Conservation (phyloP, 1,140 invertebrate genomes). For the Hycleus phaleratus region DNA sequence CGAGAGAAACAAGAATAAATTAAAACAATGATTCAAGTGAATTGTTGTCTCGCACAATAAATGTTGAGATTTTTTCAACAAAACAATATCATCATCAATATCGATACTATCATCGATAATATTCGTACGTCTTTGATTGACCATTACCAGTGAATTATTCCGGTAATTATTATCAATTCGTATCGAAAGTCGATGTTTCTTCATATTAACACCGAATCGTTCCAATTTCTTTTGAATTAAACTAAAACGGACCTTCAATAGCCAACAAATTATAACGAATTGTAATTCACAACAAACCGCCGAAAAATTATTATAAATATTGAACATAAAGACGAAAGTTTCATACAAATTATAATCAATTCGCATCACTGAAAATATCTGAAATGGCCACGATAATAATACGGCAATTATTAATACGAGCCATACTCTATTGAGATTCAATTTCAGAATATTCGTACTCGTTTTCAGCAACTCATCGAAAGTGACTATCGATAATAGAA, state of each 20-base stretch:
- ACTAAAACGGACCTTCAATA: background rate
- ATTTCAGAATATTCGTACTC: background rate
- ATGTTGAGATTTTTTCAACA: background rate
- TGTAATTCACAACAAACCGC: background rate
- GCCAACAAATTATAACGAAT: background rate
- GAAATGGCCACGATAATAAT: background rate
- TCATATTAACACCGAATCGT: background rate
- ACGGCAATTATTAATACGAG: background rate
- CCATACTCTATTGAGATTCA: background rate
- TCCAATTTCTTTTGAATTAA: background rate
- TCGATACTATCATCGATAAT: no score
- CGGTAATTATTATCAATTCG: background rate
- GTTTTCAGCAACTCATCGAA: background rate
- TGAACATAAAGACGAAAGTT: background rate
- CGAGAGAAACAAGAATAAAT: background rate
- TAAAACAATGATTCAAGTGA: background rate
- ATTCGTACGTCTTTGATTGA: no score
- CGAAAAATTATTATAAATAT: conserved; percentile 1
- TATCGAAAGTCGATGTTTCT: background rate
- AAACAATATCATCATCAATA: background rate
- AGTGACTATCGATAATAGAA: background rate
- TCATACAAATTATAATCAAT: background rate
- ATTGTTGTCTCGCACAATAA: background rate
- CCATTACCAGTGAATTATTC: background rate
- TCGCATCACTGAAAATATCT: background rate